phyloP scores from a whole-genome alignment of 2,797 vertebrate genomes.

The Miichthys miiuy region DNA sequence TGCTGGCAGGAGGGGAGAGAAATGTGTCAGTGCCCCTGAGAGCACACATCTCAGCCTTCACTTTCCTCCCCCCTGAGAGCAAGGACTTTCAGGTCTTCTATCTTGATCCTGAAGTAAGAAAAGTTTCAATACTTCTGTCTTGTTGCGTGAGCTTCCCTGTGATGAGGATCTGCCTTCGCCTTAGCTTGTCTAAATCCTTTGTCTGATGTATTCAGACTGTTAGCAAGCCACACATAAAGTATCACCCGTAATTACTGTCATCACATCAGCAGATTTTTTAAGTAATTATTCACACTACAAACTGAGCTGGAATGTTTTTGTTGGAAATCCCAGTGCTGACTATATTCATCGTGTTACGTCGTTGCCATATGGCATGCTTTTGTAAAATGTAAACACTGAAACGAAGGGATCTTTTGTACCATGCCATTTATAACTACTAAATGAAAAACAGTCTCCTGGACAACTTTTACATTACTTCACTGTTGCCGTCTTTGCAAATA shows the following conservation, averaged over 20 bases:
- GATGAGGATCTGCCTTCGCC: constrained; percentile 28
- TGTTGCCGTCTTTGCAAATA: constrained; percentile 12
- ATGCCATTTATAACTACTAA: constrained; percentile 17
- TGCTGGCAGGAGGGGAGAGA: constrained; percentile 53
- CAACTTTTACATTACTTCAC: constrained; percentile 30
- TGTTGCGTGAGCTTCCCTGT: constrained; percentile 13
- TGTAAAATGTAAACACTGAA: constrained; percentile 48
- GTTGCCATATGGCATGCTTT: constrained; percentile 42
- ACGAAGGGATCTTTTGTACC: constrained; percentile 17
- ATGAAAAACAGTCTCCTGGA: constrained; percentile 25
- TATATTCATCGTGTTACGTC: constrained; percentile 32
- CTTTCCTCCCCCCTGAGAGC: constrained; percentile 8
- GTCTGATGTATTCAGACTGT: constrained; percentile 38
- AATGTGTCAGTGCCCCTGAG: constrained; percentile 69
- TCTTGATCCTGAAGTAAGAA: constrained; percentile 47
- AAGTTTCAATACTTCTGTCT: constrained; percentile 37
- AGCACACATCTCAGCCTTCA: constrained; percentile 56
- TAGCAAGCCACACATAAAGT: constrained; percentile 41
- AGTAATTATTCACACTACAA: constrained; percentile 64
- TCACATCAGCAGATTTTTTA: constrained; percentile 62
- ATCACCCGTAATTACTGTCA: constrained; percentile 64
- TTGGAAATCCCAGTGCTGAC: constrained; percentile 41
- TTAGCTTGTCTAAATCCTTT: constrained; percentile 12
- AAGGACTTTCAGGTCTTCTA: constrained; percentile 55
- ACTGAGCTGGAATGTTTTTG: constrained; percentile 43